Conservation (phyloP, 2,888 invertebrate genomes). For the Tetrapedia diversipes region DNA sequence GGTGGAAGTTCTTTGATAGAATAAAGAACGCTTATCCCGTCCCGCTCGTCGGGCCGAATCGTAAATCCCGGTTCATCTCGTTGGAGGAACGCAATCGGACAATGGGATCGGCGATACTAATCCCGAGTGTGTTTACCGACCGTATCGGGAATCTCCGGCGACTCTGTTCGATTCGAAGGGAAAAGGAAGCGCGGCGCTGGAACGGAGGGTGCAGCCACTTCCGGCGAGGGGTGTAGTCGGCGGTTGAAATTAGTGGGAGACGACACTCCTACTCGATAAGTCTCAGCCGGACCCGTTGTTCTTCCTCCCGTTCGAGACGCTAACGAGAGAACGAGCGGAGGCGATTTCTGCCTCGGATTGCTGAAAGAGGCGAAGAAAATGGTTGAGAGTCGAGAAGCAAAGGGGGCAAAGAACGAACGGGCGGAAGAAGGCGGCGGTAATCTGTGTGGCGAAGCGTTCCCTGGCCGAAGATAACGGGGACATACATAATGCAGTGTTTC, state of each 20-base stretch:
- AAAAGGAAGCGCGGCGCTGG: conserved; percentile 26
- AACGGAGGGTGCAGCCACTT: conserved; percentile 31
- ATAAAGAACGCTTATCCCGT: conserved; percentile 46
- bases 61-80: conserved; percentile 53
- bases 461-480: conserved; percentile 73
- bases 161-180: conserved; percentile 33
- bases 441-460: conserved; percentile 73
- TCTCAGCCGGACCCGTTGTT: conserved; percentile 60
- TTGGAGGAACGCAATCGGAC: conserved; percentile 48
- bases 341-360: neutral
- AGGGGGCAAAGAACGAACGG: conserved; percentile 23
- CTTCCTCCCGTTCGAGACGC: conserved; percentile 49
- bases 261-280: conserved; percentile 65
- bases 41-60: conserved; percentile 26
- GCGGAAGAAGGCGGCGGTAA: conserved; percentile 62
- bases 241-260: conserved; percentile 62
- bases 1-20: conserved; percentile 45
- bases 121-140: conserved; percentile 53
- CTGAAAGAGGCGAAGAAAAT: conserved; percentile 7
- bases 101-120: conserved; percentile 54
- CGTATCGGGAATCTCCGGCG: conserved; percentile 49
- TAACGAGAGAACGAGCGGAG: conserved; percentile 48
- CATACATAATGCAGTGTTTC: conserved; percentile 78
- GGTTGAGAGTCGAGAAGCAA: conserved; percentile 4
- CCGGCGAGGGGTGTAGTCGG: conserved; percentile 1